Conservation (phyloP, 1,140 invertebrate genomes). For the Drosophila chauvacae region DNA sequence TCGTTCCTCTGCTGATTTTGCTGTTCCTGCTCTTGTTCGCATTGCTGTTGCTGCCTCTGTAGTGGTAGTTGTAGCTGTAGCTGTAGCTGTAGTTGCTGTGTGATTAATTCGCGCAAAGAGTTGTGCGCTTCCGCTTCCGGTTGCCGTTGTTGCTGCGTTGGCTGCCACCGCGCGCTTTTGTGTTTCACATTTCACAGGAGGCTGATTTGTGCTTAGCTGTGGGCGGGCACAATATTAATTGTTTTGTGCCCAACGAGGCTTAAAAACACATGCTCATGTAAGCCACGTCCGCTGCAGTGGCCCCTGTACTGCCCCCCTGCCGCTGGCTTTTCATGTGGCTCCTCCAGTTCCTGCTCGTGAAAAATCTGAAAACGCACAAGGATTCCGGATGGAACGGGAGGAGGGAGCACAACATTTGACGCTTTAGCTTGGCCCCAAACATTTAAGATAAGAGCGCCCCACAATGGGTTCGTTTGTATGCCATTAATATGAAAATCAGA, state of each 20-base stretch:
- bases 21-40: conserved; percentile 39
- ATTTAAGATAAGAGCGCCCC: conserved; percentile 76
- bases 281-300: conserved; percentile 70
- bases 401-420: conserved; percentile 62
- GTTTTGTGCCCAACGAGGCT: conserved; percentile 80
- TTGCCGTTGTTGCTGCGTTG: conserved; percentile 54
- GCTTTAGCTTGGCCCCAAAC: conserved; percentile 66
- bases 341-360: conserved; percentile 33
- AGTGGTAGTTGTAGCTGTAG: conserved; percentile 35
- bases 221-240: conserved; percentile 79
- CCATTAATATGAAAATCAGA: conserved; percentile 83
- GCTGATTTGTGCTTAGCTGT: conserved; percentile 63
- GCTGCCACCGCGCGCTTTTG: conserved; percentile 58
- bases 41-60: conserved; percentile 17
- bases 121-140: conserved; percentile 81
- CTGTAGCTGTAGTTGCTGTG: conserved; percentile 71
- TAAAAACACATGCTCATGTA: conserved; percentile 82
- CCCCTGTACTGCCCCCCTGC: conserved; percentile 6
- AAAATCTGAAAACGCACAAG: conserved; percentile 50
- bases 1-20: conserved; percentile 50
- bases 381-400: conserved; percentile 7
- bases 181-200: conserved; percentile 80
- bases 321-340: conserved; percentile 40
- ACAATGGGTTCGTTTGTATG: conserved; percentile 70
- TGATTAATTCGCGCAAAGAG: conserved; percentile 83